Evolutionary conservation across 1,140 invertebrate genomes (phyloP).

Genomic region (Streblospio benedicti): DNA sequence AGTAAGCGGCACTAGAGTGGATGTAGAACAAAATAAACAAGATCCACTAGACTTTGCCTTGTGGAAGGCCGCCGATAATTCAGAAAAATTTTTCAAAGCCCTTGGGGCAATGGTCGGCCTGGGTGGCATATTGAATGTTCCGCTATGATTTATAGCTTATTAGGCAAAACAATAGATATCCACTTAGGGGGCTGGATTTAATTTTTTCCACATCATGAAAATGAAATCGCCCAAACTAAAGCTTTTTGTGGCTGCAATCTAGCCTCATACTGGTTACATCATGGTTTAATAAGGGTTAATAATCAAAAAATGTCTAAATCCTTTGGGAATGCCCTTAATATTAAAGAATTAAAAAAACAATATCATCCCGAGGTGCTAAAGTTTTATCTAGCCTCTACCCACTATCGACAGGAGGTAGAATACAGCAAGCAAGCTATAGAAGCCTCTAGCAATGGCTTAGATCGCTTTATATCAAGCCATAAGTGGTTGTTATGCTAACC

Average conservation of each 20-base stretch:
- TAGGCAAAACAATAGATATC: constrained; percentile 70
- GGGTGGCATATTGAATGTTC: constrained; percentile 95
- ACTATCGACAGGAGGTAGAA: neutral
- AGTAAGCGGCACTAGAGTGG: neutral
- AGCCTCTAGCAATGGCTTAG: neutral
- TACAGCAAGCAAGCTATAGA: neutral
- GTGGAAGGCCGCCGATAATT: constrained; percentile 76
- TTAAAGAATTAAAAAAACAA: neutral
- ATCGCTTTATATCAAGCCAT: neutral
- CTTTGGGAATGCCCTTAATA: neutral
- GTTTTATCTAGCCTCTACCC: neutral
- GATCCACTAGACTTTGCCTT: constrained; percentile 71
- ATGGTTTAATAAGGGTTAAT: constrained; percentile 54
- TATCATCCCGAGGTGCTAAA: neutral
- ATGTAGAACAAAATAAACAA: constrained; percentile 51
- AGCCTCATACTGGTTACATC: constrained; percentile 87
- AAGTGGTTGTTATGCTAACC: neutral
- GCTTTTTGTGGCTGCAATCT: constrained; percentile 68
- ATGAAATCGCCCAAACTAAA: constrained; percentile 87
- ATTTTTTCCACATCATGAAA: constrained; percentile 90
- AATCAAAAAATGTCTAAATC: neutral
- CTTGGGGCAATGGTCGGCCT: constrained; percentile 74
- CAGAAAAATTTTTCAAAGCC: constrained; percentile 67
- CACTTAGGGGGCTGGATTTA: constrained; percentile 85
- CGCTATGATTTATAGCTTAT: constrained; percentile 61